Conservation (phyloP, 2,113 vertebrate genomes). For the Telmatochromis sp. region DNA sequence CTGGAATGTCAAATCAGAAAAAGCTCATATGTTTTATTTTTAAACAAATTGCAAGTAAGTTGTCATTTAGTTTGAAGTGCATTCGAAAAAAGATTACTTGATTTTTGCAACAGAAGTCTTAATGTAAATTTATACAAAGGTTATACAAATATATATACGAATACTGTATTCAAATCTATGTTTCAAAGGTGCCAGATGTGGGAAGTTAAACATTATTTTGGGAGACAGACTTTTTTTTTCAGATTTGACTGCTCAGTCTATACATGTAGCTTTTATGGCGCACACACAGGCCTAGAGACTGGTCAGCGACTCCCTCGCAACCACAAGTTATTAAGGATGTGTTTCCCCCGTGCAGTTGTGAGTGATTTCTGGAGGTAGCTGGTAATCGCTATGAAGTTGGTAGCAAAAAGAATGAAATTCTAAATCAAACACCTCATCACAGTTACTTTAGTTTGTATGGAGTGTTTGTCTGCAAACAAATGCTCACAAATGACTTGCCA, state of each 20-base stretch:
- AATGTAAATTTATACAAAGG: not conserved
- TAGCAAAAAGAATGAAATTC: not conserved
- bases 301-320: not conserved
- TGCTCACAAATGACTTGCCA: not conserved
- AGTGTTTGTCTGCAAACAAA: not conserved
- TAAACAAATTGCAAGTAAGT: not conserved
- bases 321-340: not conserved
- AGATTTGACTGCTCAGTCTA: not conserved
- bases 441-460: not conserved
- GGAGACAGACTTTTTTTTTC: not conserved
- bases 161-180: not conserved
- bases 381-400: not conserved
- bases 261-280: not conserved
- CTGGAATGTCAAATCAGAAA: not conserved
- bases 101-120: not conserved
- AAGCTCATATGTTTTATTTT: not conserved
- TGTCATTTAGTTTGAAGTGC: not conserved
- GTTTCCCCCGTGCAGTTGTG: not conserved
- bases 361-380: not conserved
- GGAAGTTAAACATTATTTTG: not conserved
- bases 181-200: not conserved
- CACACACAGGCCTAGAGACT: not conserved
- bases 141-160: not conserved
- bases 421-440: not conserved
- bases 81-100: not conserved